Conservation (phyloP, 2,113 vertebrate genomes). For the Podarcis muralis region DNA sequence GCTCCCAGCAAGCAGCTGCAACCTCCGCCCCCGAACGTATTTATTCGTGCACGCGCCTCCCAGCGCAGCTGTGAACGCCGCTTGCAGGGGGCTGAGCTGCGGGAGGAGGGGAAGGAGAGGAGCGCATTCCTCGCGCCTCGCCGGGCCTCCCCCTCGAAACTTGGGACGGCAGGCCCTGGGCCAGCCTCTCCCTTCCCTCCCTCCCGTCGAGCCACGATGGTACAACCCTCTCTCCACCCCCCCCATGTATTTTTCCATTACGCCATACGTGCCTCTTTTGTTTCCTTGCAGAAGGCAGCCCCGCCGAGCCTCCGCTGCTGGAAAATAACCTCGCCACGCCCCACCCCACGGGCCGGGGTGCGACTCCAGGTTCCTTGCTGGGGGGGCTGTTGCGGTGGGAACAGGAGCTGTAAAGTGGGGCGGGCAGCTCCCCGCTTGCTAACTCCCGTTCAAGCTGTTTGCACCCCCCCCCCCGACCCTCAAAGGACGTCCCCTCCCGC, state of each 20-base stretch:
- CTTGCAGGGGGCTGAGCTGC: not conserved
- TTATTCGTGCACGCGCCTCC: not conserved
- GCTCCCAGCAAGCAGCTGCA: not conserved
- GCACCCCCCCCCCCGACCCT: no score
- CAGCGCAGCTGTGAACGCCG: not conserved
- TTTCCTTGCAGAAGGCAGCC: not conserved
- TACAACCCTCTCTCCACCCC: not conserved
- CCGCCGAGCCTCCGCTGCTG: not conserved
- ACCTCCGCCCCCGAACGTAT: not conserved
- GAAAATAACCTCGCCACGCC: not conserved
- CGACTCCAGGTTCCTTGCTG: no score
- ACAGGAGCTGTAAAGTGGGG: not conserved
- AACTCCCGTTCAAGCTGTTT: not conserved
- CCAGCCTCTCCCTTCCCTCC: not conserved
- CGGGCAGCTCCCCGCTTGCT: no score
- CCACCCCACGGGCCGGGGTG: not conserved
- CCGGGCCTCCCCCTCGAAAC: not conserved
- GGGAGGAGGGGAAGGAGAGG: not conserved
- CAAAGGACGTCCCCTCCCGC: no score
- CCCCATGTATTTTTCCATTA: constrained; percentile 14
- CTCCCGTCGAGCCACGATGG: not conserved
- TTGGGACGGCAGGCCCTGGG: not conserved
- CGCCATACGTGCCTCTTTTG: not conserved
- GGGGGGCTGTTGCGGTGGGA: not conserved
- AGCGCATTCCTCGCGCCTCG: not conserved